Conservation (phyloP, 2,888 invertebrate genomes). For the Junonia oenone region DNA sequence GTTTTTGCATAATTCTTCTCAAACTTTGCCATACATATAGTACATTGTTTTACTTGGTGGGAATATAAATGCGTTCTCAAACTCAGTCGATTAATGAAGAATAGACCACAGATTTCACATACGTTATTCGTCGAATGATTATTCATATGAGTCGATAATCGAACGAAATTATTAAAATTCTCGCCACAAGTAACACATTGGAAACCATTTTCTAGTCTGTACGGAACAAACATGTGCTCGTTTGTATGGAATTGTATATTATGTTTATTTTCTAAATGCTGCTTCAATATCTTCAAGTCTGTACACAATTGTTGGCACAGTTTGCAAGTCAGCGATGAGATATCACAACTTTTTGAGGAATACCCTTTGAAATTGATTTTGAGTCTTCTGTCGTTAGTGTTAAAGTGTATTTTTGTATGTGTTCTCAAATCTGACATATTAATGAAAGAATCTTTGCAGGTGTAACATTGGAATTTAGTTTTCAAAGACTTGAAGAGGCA, state of each 20-base stretch:
- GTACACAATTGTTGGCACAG: slow-evolving; percentile 35
- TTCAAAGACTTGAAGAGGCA: slow-evolving; percentile 41
- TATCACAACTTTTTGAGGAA: slow-evolving; percentile 47
- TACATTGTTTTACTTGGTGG: slow-evolving; percentile 44
- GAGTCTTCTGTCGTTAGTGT: neutral
- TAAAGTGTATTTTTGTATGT: slow-evolving; percentile 29
- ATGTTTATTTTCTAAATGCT: slow-evolving; percentile 41
- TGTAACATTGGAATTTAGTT: slow-evolving; percentile 46
- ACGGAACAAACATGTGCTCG: slow-evolving; percentile 45
- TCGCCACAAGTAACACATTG: slow-evolving; percentile 39
- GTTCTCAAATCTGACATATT: slow-evolving; percentile 38
- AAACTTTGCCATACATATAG: slow-evolving; percentile 39
- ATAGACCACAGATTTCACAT: slow-evolving; percentile 45
- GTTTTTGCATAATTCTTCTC: slow-evolving; percentile 21
- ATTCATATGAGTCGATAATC: slow-evolving; percentile 45
- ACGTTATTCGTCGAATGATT: slow-evolving; percentile 44
- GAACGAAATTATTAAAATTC: slow-evolving; percentile 32
- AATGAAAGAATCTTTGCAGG: slow-evolving; percentile 40
- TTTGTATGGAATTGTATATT: slow-evolving; percentile 33
- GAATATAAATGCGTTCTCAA: slow-evolving; percentile 40
- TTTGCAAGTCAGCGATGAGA: slow-evolving; percentile 45
- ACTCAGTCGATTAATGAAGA: slow-evolving; percentile 43
- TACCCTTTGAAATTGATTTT: slow-evolving; percentile 25
- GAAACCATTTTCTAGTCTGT: slow-evolving; percentile 37
- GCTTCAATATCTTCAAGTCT: slow-evolving; percentile 35